Percentiles rank a stretch among this genome's conserved stretches.
These are phyloP conservation scores for Arizona elegans DNA, from an alignment of 2,113 vertebrate genomes.

Conservation along the genomic window DNA sequence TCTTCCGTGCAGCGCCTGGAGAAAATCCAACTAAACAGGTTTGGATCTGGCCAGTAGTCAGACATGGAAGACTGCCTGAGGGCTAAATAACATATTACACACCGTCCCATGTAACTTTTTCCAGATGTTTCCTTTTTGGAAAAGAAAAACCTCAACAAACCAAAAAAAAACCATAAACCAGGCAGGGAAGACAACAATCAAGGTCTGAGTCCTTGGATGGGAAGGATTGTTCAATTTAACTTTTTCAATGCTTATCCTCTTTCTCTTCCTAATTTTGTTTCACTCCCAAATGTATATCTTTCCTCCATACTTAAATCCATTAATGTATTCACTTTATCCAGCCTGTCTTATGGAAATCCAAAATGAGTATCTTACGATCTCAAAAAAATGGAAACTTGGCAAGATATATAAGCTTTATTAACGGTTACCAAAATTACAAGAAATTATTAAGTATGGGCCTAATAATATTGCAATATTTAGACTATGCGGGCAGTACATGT, in stretches of 20 bases:
- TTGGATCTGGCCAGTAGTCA: neutral
- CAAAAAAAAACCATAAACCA: neutral
- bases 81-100: neutral
- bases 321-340: neutral
- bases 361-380: neutral
- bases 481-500: neutral
- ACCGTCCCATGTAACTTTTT: neutral
- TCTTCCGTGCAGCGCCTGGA: neutral
- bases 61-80: neutral
- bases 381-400: neutral
- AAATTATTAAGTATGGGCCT: neutral
- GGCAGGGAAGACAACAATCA: neutral
- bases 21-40: neutral
- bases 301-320: neutral
- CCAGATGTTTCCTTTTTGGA: neutral
- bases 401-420: neutral
- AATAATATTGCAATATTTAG: neutral
- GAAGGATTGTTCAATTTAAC: too few species aligned
- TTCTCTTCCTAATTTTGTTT: neutral
- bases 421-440: neutral
- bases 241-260: neutral
- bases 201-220: neutral
- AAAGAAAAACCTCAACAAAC: neutral
- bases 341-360: neutral
- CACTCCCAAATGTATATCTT: neutral